Conservation (phyloP, 2,797 vertebrate genomes). For the Sorex maritimensis region DNA sequence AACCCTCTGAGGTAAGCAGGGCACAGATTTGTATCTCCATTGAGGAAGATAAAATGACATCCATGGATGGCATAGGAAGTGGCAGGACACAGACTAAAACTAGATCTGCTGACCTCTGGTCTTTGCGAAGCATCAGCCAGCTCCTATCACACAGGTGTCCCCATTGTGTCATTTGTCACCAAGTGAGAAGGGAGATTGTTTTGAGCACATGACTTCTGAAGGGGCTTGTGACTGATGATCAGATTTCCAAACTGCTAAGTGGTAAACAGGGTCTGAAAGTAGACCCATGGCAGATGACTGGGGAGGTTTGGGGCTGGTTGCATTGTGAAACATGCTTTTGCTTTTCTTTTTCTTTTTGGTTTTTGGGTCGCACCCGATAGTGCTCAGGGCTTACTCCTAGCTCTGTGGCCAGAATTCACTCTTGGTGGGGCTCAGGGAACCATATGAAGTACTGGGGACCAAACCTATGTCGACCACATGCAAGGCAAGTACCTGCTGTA, state of each 20-base stretch:
- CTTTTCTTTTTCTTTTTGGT: not conserved
- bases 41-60: not conserved
- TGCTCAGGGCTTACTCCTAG: no score
- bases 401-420: no score
- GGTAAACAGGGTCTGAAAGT: not conserved
- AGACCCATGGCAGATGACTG: not conserved
- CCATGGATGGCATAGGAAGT: not conserved
- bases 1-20: constrained; percentile 49
- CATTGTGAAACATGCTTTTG: not conserved
- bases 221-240: constrained; percentile 37
- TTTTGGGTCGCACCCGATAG: no score
- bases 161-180: not conserved
- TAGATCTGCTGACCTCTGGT: not conserved
- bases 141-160: not conserved
- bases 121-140: not conserved
- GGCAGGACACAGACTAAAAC: not conserved
- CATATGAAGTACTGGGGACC: no score
- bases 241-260: constrained; percentile 43
- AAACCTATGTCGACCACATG: no score
- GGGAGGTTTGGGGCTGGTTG: not conserved
- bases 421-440: no score
- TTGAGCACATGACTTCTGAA: constrained; percentile 23
- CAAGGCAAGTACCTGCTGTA: no score
- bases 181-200: constrained; percentile 18
- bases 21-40: constrained; percentile 45